phyloP scores from a whole-genome alignment of 1,140 invertebrate genomes.

The Periplaneta americana region DNA sequence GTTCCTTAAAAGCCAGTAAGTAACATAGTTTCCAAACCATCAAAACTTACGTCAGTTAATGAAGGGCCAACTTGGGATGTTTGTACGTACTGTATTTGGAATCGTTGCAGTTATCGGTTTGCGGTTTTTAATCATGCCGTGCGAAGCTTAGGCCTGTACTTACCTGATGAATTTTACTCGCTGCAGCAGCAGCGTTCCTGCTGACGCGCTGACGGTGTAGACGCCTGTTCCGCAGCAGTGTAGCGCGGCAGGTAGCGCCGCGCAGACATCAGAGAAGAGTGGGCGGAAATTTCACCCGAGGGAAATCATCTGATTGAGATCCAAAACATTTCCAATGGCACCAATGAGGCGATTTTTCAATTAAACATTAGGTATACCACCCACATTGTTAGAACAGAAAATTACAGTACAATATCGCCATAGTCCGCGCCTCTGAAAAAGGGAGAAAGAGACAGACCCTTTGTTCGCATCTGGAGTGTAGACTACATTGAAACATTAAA shows the following conservation, averaged over 20 bases:
- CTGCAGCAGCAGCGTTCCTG: no score
- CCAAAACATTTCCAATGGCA: neutral
- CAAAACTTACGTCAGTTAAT: no score
- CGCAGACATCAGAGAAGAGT: neutral
- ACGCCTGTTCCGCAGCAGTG: neutral
- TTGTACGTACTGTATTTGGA: no score
- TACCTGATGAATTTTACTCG: no score
- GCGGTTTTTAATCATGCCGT: no score
- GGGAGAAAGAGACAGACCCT: neutral
- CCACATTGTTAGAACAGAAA: neutral
- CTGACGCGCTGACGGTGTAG: no score
- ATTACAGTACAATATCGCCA: neutral
- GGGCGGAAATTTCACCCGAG: neutral
- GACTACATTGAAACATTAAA: neutral
- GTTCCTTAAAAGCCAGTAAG: no score
- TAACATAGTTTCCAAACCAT: no score
- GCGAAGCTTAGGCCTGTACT: no score
- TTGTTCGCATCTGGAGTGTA: neutral
- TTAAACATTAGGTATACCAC: neutral
- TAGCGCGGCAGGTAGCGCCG: neutral
- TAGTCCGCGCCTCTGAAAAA: neutral
- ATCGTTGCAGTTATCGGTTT: no score
- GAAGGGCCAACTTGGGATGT: no score
- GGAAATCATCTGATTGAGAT: neutral
- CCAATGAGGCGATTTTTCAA: neutral